phyloP scores from a whole-genome alignment of 2,888 invertebrate species.

The Stenotaenia linearis region DNA sequence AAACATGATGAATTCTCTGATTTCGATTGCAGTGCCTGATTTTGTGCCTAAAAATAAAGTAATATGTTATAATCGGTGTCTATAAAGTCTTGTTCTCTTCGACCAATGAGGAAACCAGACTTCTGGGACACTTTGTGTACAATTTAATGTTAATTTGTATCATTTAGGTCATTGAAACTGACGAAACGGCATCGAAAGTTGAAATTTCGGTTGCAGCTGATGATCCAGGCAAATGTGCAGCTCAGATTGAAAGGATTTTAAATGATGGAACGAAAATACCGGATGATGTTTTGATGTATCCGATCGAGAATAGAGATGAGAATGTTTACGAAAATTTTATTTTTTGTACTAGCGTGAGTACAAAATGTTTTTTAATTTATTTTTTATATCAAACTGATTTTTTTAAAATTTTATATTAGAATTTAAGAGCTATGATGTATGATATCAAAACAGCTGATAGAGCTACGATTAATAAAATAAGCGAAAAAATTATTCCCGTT shows the following conservation, averaged over 20 bases:
- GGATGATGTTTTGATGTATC: background rate
- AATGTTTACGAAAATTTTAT: background rate
- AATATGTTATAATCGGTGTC: background rate
- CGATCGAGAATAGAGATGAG: background rate
- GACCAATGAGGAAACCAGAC: too few species aligned
- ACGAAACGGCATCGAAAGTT: background rate
- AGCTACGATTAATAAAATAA: conserved; percentile 42
- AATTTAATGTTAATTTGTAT: conserved; percentile 16
- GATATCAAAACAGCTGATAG: conserved; percentile 45
- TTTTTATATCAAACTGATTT: too few species aligned
- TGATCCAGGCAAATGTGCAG: background rate
- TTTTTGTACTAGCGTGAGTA: background rate
- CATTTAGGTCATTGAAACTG: conserved; percentile 31
- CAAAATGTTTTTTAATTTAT: too few species aligned
- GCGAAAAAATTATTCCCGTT: conserved; percentile 49
- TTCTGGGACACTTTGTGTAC: too few species aligned
- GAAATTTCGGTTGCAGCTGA: background rate
- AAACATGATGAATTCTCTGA: background rate
- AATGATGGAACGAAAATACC: background rate
- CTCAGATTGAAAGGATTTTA: background rate
- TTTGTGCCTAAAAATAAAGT: conserved; percentile 22
- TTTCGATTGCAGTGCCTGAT: background rate
- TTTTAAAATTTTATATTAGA: conserved; percentile 37
- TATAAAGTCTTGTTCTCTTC: too few species aligned
- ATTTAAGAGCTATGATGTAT: conserved; percentile 48